phyloP scores from a whole-genome alignment of 2,113 vertebrate genomes.

The Rhinoderma darwinii region DNA sequence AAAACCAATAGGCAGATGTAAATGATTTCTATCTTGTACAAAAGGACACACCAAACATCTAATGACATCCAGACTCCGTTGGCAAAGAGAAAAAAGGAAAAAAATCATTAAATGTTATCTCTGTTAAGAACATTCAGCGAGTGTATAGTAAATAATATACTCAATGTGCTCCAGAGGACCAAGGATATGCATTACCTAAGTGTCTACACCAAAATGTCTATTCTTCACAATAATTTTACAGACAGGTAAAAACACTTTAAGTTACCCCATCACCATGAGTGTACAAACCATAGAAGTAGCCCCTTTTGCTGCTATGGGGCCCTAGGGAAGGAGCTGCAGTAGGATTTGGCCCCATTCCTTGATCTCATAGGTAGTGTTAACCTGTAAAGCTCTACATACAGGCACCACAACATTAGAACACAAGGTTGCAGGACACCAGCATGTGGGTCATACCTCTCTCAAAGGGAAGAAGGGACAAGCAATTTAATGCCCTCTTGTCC shows the following conservation, averaged over 20 bases:
- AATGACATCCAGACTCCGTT: constrained; percentile 31
- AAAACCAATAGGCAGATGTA: constrained; percentile 43
- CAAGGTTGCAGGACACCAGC: not conserved
- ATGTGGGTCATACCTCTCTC: not conserved
- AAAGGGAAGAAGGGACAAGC: not conserved
- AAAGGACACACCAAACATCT: constrained; percentile 36
- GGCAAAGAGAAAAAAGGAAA: constrained; percentile 38
- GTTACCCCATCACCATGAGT: not conserved
- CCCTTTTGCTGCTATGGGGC: too few species aligned
- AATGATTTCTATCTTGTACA: constrained; percentile 39
- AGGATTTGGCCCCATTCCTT: too few species aligned
- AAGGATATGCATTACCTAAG: constrained; percentile 8
- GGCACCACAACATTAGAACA: not conserved
- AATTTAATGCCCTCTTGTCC: not conserved
- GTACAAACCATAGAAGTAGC: too few species aligned
- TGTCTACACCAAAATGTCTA: not conserved
- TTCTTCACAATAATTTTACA: not conserved
- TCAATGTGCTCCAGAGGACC: not conserved
- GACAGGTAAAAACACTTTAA: too few species aligned
- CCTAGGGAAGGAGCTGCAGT: too few species aligned
- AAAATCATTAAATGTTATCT: constrained; percentile 37
- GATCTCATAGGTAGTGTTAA: too few species aligned
- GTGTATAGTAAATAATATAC: constrained; percentile 18
- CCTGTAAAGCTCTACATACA: too few species aligned
- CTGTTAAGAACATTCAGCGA: not conserved